A percentile compares a stretch with the other conserved stretches of the same genome.
phyloP scores from a whole-genome alignment of 2,888 invertebrate species.

The Cerastis leucographa region DNA sequence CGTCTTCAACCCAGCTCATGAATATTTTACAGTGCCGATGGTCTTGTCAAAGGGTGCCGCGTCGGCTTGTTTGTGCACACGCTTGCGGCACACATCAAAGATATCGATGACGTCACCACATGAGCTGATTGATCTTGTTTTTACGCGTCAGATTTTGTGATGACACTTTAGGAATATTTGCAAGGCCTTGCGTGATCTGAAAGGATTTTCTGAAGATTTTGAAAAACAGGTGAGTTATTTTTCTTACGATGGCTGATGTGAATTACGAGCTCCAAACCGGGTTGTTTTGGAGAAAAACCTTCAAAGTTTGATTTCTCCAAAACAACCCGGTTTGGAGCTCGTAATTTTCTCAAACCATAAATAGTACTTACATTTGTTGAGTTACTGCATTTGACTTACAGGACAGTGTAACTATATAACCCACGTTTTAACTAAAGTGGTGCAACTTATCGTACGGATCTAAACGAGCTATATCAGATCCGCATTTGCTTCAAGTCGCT shows the following conservation, averaged over 20 bases:
- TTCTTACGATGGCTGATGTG: neutral
- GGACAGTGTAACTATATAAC: neutral
- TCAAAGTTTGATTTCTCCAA: too few species aligned
- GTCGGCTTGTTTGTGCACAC: conserved; percentile 61
- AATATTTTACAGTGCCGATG: conserved; percentile 73
- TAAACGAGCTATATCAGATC: conserved; percentile 48
- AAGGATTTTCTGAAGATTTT: neutral
- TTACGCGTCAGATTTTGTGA: neutral
- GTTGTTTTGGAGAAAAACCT: too few species aligned
- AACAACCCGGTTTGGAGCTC: too few species aligned
- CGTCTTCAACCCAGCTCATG: conserved; percentile 70
- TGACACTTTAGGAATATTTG: conserved; percentile 14
- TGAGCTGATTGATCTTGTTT: conserved; percentile 42
- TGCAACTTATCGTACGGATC: conserved; percentile 55
- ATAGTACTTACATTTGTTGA: neutral
- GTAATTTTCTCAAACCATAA: neutral
- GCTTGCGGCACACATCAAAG: conserved; percentile 64
- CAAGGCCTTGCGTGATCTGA: neutral
- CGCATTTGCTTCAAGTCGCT: conserved; percentile 29
- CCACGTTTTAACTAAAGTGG: conserved; percentile 28
- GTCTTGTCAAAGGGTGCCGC: conserved; percentile 70
- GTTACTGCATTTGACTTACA: neutral
- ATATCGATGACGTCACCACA: conserved; percentile 45
- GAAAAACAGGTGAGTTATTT: neutral
- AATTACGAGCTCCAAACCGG: too few species aligned